Evolutionary conservation across 2,113 vertebrate species (phyloP).

Genomic region (Gyps fulvus): DNA sequence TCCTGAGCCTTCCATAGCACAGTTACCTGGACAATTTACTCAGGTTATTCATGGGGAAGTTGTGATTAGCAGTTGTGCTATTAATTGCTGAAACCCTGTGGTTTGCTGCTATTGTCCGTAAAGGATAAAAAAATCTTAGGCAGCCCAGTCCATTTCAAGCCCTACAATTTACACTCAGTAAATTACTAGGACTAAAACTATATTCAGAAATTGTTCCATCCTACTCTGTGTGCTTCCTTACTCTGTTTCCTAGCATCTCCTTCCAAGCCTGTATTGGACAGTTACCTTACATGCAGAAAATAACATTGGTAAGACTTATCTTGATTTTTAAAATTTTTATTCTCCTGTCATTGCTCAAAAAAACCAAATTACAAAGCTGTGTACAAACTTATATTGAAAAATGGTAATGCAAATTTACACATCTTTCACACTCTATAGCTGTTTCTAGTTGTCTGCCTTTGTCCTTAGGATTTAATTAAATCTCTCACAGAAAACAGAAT

Average conservation of each 20-base stretch:
- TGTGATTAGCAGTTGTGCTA: not conserved
- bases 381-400: not conserved
- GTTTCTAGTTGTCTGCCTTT: constrained; percentile 54
- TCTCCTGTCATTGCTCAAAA: not conserved
- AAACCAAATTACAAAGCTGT: not conserved
- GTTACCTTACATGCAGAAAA: not conserved
- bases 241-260: not conserved
- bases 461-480: constrained; percentile 61
- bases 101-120: not conserved
- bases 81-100: not conserved
- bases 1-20: not conserved
- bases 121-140: not conserved
- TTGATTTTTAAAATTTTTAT: not conserved
- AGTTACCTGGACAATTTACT: not conserved
- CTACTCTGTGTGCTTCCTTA: not conserved
- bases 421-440: constrained; percentile 1
- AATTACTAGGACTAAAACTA: not conserved
- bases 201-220: not conserved
- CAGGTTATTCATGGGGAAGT: not conserved
- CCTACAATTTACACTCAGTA: not conserved
- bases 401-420: not conserved
- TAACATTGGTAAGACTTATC: not conserved
- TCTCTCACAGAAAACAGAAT: constrained; percentile 60
- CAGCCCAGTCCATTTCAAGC: not conserved
- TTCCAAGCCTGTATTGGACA: not conserved